phyloP scores from a whole-genome alignment of 2,888 invertebrate species.

The Euplagia quadripunctaria region DNA sequence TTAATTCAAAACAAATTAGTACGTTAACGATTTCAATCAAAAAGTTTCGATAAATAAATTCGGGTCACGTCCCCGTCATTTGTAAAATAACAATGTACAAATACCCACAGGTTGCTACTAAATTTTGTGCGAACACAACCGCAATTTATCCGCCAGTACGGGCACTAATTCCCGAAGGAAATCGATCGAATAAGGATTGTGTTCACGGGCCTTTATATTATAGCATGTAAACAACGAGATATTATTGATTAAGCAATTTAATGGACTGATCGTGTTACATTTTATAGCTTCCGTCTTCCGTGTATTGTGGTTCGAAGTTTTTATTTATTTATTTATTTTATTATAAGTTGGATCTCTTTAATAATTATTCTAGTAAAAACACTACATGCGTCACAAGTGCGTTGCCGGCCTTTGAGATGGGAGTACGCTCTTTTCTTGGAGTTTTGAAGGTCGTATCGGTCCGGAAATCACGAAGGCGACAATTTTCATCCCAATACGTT shows the following conservation, averaged over 20 bases:
- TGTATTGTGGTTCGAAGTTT: conserved; percentile 5
- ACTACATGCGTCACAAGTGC: no score
- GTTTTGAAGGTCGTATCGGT: no score
- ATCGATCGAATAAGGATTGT: conserved; percentile 12
- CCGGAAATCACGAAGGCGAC: no score
- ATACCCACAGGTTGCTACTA: conserved; percentile 15
- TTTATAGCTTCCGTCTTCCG: conserved; percentile 24
- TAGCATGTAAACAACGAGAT: conserved; percentile 29
- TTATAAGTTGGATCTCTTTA: background rate
- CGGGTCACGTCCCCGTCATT: background rate
- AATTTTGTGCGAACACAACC: conserved; percentile 3
- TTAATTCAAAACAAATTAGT: background rate
- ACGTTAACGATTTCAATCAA: background rate
- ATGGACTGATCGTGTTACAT: conserved; percentile 26
- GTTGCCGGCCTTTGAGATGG: no score
- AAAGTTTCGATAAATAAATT: background rate
- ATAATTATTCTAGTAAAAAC: no score
- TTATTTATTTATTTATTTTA: no score
- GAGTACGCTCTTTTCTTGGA: no score
- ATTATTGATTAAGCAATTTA: conserved; percentile 28
- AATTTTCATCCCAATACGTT: no score
- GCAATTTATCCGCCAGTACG: conserved; percentile 4
- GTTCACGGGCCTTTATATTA: background rate
- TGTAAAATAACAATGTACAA: conserved; percentile 9
- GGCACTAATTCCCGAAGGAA: conserved; percentile 5